Conservation (phyloP, 2,113 vertebrate genomes). For the Chunga burmeisteri region DNA sequence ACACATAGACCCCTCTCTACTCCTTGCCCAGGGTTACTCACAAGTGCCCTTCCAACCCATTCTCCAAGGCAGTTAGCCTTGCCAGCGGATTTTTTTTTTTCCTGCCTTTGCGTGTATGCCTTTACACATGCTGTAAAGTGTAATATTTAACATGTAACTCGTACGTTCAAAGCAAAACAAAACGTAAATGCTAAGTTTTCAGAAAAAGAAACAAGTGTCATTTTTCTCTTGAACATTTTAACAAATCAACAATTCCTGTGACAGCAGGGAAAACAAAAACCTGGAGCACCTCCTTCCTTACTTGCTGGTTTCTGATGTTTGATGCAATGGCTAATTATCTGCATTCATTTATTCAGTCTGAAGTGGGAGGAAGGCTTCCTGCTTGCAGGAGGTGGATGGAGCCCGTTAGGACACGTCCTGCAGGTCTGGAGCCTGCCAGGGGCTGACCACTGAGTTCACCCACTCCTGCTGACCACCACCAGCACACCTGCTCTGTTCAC, state of each 20-base stretch:
- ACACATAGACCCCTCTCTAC: background rate
- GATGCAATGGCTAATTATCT: background rate
- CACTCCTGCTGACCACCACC: background rate
- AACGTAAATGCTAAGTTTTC: background rate
- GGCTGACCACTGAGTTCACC: background rate
- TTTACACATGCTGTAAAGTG: fast-evolving
- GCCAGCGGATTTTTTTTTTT: fast-evolving
- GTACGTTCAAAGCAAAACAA: background rate
- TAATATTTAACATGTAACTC: background rate
- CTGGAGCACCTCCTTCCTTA: background rate
- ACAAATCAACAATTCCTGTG: background rate
- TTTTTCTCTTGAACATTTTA: background rate
- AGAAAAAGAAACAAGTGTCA: background rate
- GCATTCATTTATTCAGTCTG: background rate
- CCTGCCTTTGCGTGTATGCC: background rate
- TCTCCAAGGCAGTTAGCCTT: background rate
- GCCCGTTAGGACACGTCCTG: fast-evolving
- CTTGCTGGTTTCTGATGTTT: background rate
- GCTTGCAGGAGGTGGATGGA: background rate
- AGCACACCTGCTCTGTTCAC: fast-evolving
- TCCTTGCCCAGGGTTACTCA: background rate
- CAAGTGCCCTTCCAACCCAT: background rate
- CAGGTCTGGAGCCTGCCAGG: background rate
- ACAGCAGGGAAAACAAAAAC: background rate
- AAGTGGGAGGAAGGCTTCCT: background rate